A percentile compares a stretch with the other conserved stretches of the same genome.
Evolutionary conservation across 2,888 invertebrate genomes (phyloP).

Genomic region (Sminthurides aquaticus): DNA sequence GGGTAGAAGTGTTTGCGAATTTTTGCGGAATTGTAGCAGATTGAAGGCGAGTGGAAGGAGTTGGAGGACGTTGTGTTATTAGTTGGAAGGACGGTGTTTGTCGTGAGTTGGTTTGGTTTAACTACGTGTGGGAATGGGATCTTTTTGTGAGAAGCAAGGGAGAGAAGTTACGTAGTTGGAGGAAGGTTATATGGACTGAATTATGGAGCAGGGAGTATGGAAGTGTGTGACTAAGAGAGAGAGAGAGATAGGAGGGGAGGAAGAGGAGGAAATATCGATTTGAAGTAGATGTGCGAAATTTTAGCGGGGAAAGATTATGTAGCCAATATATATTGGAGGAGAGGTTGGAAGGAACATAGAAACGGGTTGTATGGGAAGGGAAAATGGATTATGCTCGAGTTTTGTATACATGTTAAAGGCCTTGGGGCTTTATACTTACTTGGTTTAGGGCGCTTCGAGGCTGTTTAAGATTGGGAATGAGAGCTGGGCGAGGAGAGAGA

Average conservation of each 20-base stretch:
- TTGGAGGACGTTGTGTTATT: too few relatives aligned
- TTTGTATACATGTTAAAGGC: neutral
- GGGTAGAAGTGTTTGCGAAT: too few relatives aligned
- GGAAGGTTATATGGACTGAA: neutral
- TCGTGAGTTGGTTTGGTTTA: too few relatives aligned
- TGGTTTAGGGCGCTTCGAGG: neutral
- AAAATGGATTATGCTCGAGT: neutral
- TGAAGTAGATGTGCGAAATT: neutral
- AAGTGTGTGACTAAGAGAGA: neutral
- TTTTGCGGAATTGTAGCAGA: too few relatives aligned
- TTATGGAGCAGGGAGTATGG: neutral
- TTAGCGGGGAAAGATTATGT: neutral
- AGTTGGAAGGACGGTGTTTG: too few relatives aligned
- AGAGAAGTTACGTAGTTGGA: neutral
- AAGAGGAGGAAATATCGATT: neutral
- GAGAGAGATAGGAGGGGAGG: neutral
- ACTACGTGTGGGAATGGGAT: neutral
- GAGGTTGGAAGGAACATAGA: neutral
- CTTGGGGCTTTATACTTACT: neutral
- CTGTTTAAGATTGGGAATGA: neutral
- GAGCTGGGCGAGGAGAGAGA: conserved; percentile 7
- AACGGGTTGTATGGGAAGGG: neutral
- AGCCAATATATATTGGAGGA: neutral
- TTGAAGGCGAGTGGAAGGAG: too few relatives aligned
- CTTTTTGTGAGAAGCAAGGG: neutral